Evolutionary conservation across 2,797 vertebrate species (phyloP), one percentile per base, ranked within the genome.

Genomic region (Chiloscyllium punctatum): DNA sequence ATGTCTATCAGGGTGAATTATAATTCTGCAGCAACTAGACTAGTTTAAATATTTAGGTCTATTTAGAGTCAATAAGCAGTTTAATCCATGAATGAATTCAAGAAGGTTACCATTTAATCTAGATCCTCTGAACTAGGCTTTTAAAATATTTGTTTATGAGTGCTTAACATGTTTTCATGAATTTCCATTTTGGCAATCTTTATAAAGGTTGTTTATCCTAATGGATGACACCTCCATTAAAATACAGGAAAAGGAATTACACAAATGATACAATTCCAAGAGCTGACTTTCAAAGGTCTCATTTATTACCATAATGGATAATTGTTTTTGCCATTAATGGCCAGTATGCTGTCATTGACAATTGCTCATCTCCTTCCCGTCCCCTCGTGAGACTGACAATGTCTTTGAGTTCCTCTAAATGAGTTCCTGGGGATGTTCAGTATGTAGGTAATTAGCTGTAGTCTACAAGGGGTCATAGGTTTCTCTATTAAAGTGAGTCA

Each of bases 1-100:
- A 37, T 42, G 37, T 42, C 42, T 25, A 23, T 92, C 68, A 72
- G 79, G 87, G 42, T 90, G 69, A 95, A 90, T 96, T 95, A 91
- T 95, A 92, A 92, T 92, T 66, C 90, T 92, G 33, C 37, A 37
- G 62, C 9, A 68, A 42, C 57, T 68, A 15, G 15, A 37, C 96
- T 37, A 95, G 96, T 95, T 96, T 97, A 96, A 96, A 96, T 97
- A 97, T 71, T 71, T 96, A 69, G 1, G 91, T 48, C 96, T 86
- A 62, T 95, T 66, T 37, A 77, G 30, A 88, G 95, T 15, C 33
- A 72, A 77, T 86, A 82, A 48, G 86, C 27, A 94, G 42, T 69
- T 69, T 13, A 69, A 66, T 0, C 66, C 30, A 69, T 48, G 4
- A 25, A 84, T 48, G 48, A 84, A 48, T 48, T 48, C 82, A 4